These are phyloP conservation scores for Danionella cerebrum DNA, from an alignment of 2,113 vertebrate species.

Conservation along the genomic window DNA sequence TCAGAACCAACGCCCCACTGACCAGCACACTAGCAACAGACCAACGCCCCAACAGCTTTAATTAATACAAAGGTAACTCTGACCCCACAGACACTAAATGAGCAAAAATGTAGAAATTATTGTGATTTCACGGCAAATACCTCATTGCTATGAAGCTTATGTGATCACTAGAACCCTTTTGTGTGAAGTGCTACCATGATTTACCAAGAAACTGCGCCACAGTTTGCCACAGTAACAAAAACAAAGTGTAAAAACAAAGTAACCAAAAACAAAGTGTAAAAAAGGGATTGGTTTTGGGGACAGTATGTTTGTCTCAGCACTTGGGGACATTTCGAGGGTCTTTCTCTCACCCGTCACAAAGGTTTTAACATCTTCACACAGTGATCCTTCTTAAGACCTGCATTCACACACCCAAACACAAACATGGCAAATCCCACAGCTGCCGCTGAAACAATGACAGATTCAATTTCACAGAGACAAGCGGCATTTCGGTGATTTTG, in stretches of 20 bases:
- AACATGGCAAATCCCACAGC: constrained; percentile 35
- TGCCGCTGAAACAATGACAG: constrained; percentile 43
- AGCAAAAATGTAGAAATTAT: constrained; percentile 1
- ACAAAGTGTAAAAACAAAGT: constrained; percentile 26
- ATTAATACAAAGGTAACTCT: neutral
- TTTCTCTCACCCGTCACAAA: constrained; percentile 22
- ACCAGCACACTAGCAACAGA: neutral
- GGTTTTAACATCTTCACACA: constrained; percentile 41
- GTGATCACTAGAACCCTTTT: too few relatives aligned
- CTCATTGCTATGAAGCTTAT: too few relatives aligned
- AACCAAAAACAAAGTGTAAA: constrained; percentile 6
- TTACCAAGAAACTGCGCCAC: neutral
- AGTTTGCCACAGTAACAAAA: constrained; percentile 10
- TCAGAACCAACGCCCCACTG: constrained; percentile 14
- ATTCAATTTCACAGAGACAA: constrained; percentile 47
- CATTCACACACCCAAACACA: constrained; percentile 29
- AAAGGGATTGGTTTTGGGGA: neutral
- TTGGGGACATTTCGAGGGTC: constrained; percentile 21
- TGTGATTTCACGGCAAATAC: too few relatives aligned
- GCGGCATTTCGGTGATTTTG: constrained; percentile 24
- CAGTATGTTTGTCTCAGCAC: constrained; percentile 9
- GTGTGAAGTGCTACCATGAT: constrained; percentile 2
- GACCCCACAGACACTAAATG: neutral
- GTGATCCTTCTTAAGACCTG: constrained; percentile 38
- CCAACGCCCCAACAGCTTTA: constrained; percentile 1